These are phyloP conservation scores for Synanthedon tipuliformis DNA, from an alignment of 2,888 invertebrate species.

Conservation along the genomic window DNA sequence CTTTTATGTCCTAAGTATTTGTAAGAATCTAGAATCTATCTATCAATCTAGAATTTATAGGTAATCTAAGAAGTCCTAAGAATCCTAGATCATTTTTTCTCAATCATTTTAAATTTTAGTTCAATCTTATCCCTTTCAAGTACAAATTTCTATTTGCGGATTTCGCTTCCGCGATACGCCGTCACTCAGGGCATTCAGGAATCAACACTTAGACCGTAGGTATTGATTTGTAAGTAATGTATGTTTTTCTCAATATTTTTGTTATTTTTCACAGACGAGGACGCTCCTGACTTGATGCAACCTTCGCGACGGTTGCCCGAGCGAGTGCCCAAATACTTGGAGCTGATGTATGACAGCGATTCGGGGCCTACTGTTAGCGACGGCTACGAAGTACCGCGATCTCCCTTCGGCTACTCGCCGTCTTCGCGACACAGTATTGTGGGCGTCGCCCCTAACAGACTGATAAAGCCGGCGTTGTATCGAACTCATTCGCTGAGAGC, in stretches of 20 bases:
- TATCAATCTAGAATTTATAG: no score
- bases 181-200: no score
- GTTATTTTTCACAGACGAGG: conserved; percentile 40
- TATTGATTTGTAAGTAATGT: background rate
- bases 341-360: conserved; percentile 73
- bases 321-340: conserved; percentile 73
- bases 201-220: no score
- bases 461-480: conserved; percentile 38
- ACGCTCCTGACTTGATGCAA: conserved; percentile 53
- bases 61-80: no score
- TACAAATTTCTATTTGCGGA: no score
- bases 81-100: no score
- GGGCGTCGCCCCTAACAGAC: conserved; percentile 48
- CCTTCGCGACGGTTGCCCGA: conserved; percentile 47
- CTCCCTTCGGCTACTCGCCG: conserved; percentile 31
- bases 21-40: no score
- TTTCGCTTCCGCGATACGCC: no score
- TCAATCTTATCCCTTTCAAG: no score
- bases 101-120: no score
- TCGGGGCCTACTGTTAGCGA: conserved; percentile 52
- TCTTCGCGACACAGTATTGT: conserved; percentile 54
- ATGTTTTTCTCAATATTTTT: background rate
- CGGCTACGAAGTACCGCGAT: conserved; percentile 75
- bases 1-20: no score
- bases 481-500: conserved; percentile 46